Evolutionary conservation across 2,888 invertebrate species (phyloP).

Genomic region (Poecilobothrus nobilitatus): DNA sequence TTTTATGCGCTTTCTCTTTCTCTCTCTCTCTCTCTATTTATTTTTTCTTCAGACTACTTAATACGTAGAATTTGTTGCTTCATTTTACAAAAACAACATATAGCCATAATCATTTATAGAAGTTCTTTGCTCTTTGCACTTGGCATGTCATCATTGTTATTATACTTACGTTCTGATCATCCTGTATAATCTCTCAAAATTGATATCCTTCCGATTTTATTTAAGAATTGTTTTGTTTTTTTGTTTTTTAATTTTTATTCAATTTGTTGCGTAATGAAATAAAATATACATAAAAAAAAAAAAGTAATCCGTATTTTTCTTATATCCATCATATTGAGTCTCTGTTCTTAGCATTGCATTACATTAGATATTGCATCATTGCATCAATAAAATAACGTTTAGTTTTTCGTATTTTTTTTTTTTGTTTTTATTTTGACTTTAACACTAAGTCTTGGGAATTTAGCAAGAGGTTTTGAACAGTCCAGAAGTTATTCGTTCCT

Average conservation of each 20-base stretch:
- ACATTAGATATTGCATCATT: too few species aligned
- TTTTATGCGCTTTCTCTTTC: too few species aligned
- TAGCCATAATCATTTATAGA: neutral
- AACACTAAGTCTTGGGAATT: neutral
- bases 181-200: neutral
- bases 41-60: too few species aligned
- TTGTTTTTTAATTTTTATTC: neutral
- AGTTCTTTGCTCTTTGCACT: slow-evolving; percentile 4
- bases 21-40: too few species aligned
- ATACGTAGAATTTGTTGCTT: too few species aligned
- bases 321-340: too few species aligned
- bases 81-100: too few species aligned
- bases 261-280: neutral
- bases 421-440: neutral
- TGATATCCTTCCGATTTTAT: slow-evolving; percentile 1
- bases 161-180: neutral
- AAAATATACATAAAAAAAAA: neutral
- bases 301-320: too few species aligned
- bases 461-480: neutral
- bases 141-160: neutral
- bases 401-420: too few species aligned
- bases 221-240: neutral
- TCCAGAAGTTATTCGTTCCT: neutral
- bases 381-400: too few species aligned
- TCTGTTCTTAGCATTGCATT: too few species aligned